A percentile compares a stretch with the other conserved stretches of the same genome.
These are phyloP conservation scores for Chaetodon auriga DNA, from an alignment of 2,113 vertebrate species.

Conservation along the genomic window DNA sequence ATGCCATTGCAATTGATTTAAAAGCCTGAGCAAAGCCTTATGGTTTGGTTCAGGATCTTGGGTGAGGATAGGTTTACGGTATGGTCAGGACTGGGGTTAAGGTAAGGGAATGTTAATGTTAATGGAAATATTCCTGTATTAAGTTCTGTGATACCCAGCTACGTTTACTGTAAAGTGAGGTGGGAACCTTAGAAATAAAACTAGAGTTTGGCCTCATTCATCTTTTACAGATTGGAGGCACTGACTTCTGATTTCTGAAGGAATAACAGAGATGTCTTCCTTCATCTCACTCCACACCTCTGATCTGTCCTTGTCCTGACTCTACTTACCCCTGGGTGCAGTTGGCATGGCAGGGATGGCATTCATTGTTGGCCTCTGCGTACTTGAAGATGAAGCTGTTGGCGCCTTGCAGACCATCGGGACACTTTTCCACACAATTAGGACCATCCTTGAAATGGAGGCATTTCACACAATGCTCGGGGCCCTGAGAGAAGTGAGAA, in stretches of 20 bases:
- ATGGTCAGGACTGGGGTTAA: no score
- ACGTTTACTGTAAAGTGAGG: no score
- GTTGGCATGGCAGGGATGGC: constrained; percentile 95
- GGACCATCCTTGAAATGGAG: constrained; percentile 98
- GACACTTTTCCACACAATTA: constrained; percentile 98
- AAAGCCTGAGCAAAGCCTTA: no score
- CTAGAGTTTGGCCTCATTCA: not conserved
- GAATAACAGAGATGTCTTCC: not conserved
- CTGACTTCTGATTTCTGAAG: not conserved
- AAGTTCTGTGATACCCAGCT: no score
- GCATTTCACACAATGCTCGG: constrained; percentile 96
- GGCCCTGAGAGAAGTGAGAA: constrained; percentile 84
- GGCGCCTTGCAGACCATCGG: constrained; percentile 95
- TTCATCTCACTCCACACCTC: not conserved
- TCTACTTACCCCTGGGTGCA: constrained; percentile 92
- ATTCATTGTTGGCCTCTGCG: constrained; percentile 93
- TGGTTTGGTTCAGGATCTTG: not conserved
- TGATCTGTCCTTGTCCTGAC: constrained; percentile 15
- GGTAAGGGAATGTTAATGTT: not conserved
- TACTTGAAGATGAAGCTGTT: constrained; percentile 99
- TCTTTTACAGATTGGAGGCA: no score
- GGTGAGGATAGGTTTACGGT: no score
- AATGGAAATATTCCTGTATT: not conserved
- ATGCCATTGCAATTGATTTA: not conserved
- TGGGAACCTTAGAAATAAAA: no score